phyloP scores from a whole-genome alignment of 2,113 vertebrate species.

The Aphelocoma coerulescens region DNA sequence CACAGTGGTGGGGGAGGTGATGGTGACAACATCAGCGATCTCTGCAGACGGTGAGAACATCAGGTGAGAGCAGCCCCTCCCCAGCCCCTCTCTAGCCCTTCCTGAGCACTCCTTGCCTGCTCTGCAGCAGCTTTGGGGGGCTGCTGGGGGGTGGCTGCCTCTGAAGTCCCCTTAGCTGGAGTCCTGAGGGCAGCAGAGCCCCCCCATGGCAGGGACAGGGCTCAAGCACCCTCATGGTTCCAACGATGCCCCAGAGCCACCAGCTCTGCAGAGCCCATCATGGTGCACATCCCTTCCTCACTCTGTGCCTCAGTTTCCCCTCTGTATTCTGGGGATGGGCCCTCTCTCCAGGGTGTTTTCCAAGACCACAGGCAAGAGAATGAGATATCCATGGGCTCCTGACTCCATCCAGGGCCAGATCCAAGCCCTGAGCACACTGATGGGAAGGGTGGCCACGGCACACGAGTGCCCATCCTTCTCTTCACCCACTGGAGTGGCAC shows the following conservation, averaged over 20 bases:
- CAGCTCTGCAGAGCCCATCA: not conserved
- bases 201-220: not conserved
- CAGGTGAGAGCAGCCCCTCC: not conserved
- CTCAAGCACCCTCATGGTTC: accelerated
- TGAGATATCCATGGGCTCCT: accelerated
- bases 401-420: not conserved
- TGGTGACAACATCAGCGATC: not conserved
- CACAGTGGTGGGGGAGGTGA: not conserved
- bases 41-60: not conserved
- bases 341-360: not conserved
- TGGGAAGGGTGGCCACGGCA: not conserved
- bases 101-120: not conserved
- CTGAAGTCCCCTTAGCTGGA: not conserved
- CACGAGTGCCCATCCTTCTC: accelerated
- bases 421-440: accelerated
- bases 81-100: not conserved
- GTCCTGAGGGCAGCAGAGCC: not conserved
- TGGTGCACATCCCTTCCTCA: accelerated
- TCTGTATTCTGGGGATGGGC: not conserved
- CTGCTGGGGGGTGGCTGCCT: not conserved
- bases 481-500: not conserved
- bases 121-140: not conserved
- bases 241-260: not conserved
- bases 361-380: not conserved
- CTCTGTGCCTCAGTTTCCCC: not conserved